Evolutionary conservation across 2,113 vertebrate genomes (phyloP).

Genomic region (Notarius lentiginosus): DNA sequence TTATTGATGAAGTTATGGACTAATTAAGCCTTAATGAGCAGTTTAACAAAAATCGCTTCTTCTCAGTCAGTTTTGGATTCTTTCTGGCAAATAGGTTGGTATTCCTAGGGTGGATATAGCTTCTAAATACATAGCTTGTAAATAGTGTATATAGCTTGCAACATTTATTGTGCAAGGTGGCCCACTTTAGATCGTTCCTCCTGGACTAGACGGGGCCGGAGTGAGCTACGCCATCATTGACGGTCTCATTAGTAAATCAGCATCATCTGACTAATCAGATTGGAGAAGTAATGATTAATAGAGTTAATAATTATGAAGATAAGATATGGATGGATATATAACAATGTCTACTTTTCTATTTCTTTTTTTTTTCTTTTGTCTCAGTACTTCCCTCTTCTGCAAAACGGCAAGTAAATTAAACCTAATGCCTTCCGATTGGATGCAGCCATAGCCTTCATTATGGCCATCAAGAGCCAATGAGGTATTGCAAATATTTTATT

Average conservation of each 20-base stretch:
- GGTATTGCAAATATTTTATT: constrained; percentile 77
- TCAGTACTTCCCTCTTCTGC: constrained; percentile 71
- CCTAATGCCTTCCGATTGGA: constrained; percentile 71
- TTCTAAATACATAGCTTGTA: too few species aligned
- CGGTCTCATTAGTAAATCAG: neutral
- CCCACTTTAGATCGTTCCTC: too few species aligned
- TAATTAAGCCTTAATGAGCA: too few species aligned
- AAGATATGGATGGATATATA: neutral
- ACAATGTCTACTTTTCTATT: constrained; percentile 61
- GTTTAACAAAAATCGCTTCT: too few species aligned
- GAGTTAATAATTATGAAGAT: neutral
- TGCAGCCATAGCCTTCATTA: constrained; percentile 73
- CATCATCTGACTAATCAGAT: neutral
- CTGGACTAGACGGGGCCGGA: too few species aligned
- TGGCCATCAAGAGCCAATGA: constrained; percentile 75
- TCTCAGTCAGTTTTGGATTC: too few species aligned
- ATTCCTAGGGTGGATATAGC: too few species aligned
- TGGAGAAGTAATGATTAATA: neutral
- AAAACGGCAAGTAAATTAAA: constrained; percentile 78
- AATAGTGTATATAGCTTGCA: too few species aligned
- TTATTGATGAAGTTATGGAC: too few species aligned
- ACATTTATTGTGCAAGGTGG: too few species aligned
- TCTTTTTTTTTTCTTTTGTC: constrained; percentile 64
- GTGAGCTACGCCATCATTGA: too few species aligned
- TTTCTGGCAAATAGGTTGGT: too few species aligned